Conservation (phyloP, 2,888 invertebrate genomes). For the Drosophila tripunctata region DNA sequence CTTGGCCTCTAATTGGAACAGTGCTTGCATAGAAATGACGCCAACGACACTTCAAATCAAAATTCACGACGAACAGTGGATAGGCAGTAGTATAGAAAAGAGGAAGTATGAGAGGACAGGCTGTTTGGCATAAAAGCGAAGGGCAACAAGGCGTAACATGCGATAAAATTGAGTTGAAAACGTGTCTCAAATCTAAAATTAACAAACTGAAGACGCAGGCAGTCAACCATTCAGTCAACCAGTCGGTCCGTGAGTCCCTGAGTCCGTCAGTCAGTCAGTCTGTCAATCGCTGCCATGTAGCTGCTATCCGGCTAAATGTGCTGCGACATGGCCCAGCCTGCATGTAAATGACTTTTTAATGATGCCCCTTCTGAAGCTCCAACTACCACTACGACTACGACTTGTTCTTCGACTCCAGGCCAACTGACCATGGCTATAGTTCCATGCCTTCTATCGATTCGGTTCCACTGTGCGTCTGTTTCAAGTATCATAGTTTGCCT, state of each 20-base stretch:
- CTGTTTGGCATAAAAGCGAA: conserved; percentile 61
- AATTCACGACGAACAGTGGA: conserved; percentile 58
- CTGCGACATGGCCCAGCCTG: conserved; percentile 60
- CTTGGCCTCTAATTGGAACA: conserved; percentile 73
- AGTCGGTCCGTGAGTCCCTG: conserved; percentile 16
- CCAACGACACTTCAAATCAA: conserved; percentile 69
- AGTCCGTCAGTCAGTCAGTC: conserved; percentile 28
- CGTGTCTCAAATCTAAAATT: conserved; percentile 83
- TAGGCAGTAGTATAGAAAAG: neutral
- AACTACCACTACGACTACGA: neutral
- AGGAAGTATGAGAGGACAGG: conserved; percentile 19
- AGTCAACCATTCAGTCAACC: conserved; percentile 33
- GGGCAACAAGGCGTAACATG: conserved; percentile 83
- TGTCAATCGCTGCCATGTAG: conserved; percentile 29
- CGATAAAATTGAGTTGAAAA: conserved; percentile 83
- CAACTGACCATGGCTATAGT: conserved; percentile 1
- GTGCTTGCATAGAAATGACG: conserved; percentile 55
- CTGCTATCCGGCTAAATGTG: conserved; percentile 54
- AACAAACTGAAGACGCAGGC: conserved; percentile 64
- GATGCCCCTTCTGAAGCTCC: conserved; percentile 47
- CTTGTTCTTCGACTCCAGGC: neutral
- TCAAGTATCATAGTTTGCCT: conserved; percentile 67
- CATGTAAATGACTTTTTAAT: conserved; percentile 80
- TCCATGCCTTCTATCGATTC: neutral
- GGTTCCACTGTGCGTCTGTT: conserved; percentile 26